phyloP scores from a whole-genome alignment of 1,140 invertebrate species.

The Bombus picipes region DNA sequence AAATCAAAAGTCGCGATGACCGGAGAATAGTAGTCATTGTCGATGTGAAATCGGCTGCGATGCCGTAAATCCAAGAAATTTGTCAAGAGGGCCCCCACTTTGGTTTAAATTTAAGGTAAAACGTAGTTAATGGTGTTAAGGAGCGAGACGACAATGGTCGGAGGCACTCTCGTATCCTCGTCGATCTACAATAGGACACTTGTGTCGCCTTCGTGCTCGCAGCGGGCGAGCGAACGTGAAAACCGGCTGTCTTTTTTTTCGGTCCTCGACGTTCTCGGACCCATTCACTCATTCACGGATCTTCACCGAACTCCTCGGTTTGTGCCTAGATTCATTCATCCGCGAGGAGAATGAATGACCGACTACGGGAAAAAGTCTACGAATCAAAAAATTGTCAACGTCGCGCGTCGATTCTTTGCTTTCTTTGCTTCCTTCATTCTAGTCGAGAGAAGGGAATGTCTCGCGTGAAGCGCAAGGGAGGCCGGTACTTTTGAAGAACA shows the following conservation, averaged over 20 bases:
- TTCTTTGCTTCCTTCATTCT: conserved; percentile 29
- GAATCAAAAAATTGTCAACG: conserved; percentile 62
- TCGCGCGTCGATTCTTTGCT: conserved; percentile 9
- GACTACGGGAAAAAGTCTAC: conserved; percentile 49
- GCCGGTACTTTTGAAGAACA: conserved; percentile 48
- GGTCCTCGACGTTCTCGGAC: conserved; percentile 18
- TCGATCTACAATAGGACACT: conserved; percentile 78
- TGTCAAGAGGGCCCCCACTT: conserved; percentile 78
- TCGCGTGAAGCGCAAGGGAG: conserved; percentile 28
- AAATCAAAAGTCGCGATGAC: conserved; percentile 41
- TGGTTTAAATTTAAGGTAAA: conserved; percentile 81
- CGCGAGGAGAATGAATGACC: conserved; percentile 47
- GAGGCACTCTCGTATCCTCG: conserved; percentile 65
- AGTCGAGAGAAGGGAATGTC: conserved; percentile 2
- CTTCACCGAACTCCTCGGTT: conserved; percentile 16
- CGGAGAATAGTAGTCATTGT: conserved; percentile 51
- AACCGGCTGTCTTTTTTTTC: conserved; percentile 63
- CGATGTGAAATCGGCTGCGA: conserved; percentile 43
- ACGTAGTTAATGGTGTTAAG: conserved; percentile 81
- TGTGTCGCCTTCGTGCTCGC: conserved; percentile 75
- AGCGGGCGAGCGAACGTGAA: conserved; percentile 65
- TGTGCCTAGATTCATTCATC: conserved; percentile 50
- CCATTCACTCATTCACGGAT: conserved; percentile 52
- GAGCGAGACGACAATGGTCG: conserved; percentile 67
- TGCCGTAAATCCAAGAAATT: conserved; percentile 77